Evolutionary conservation across 2,113 vertebrate genomes (phyloP).

Genomic region (Chamaetylas fuelleborni): DNA sequence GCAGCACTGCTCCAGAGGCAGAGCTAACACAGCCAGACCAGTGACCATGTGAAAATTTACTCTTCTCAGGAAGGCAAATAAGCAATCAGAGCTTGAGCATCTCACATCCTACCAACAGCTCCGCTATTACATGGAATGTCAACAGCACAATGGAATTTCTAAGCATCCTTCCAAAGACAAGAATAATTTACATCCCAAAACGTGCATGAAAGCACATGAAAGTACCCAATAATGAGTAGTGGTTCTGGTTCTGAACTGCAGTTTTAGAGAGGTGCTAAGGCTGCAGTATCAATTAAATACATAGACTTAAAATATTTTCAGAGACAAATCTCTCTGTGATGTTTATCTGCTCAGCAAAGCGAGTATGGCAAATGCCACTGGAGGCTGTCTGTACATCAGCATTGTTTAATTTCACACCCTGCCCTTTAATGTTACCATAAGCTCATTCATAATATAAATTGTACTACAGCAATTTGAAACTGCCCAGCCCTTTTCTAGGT

Average conservation of each 20-base stretch:
- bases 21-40: background rate
- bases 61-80: background rate
- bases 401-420: background rate
- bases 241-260: background rate
- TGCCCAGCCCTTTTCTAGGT: background rate
- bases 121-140: background rate
- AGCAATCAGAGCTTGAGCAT: background rate
- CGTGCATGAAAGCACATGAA: accelerated
- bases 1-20: background rate
- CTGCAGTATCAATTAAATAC: background rate
- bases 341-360: background rate
- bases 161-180: background rate
- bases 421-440: background rate
- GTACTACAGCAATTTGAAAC: background rate
- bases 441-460: background rate
- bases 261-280: background rate
- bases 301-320: background rate
- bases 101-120: background rate
- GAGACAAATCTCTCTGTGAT: background rate
- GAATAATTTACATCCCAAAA: background rate
- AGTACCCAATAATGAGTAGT: background rate
- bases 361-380: background rate
- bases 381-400: background rate
- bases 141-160: background rate
- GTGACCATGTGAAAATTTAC: background rate